Base-by-base conservation (phyloP, 2,113 vertebrate genomes). In the Tricholaema leucomelas region DNA sequence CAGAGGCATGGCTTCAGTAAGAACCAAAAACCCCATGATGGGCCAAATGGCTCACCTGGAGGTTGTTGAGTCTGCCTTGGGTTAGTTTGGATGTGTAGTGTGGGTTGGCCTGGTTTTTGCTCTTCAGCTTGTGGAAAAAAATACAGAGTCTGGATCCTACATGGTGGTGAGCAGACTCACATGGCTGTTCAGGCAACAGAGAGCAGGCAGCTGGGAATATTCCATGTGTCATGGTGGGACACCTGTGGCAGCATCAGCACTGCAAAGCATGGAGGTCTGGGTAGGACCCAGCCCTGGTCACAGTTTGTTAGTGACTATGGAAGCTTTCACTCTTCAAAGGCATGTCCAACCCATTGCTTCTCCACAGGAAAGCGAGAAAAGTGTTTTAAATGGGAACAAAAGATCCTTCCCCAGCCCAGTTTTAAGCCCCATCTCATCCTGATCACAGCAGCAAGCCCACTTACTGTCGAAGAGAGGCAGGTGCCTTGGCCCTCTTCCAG, bases 1-100 rank as follows among this genome's bases (percentile, higher is more conserved):
- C 0, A 64, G 12, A 50, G 15, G 6, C 11, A 46, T 36, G n/a
- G 3, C 14, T 12, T 80, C 69, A 28, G 6, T 72, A 12, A 72
- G 55, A 24, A 1, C 19, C 6, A 4, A 44, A 15, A 13, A 23
- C 12, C 1, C 0, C 3, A 9, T 1, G 0, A 65, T 8, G 7
- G 11, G 15, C 9, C 28, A 35, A 48, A 42, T 42, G 38, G 9
- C 30, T 69, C 19, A 17, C 8, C 10, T 54, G 52, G 17, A 75
- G 13, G 24, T 31, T 42, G 46, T 17, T 58, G 40, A 52, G 14
- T 17, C 14, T 58, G 40, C 15, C 25, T 85, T 2, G 1, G n/a
- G 18, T 66, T 70, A 36, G 8, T 24, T 30, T 60, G 12, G n/a
- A 63, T 38, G 19, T 50, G 10, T 18, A 19, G 11, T 9, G 30